Base-by-base conservation (phyloP, 2,888 invertebrate species). In the Drosophila koepferae region DNA sequence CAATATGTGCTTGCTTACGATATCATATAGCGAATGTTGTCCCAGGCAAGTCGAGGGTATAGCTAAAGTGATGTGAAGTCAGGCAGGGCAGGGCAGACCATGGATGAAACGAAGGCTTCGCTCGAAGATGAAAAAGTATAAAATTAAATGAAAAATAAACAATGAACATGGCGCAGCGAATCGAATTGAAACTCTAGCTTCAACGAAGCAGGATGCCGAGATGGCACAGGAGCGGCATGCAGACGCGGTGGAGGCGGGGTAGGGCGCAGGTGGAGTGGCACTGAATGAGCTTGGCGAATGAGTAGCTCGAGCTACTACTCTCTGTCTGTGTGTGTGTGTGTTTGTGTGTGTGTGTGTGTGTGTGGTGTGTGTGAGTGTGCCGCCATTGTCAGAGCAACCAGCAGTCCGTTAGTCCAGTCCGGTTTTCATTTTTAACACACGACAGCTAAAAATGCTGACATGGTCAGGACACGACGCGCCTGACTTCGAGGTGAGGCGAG, bases 61-160 rank as follows among this genome's bases (percentile, higher is more conserved):
- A 6, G 9, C 20, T 7, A 46, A 48, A 53, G 59, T 43, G 18
- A 2, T 10, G 10, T 20, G 16, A 14, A 23, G 54, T 2, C 8
- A 10, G 34, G 20, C 20, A 20, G 20, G 20, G 20, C 20, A 20
- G 20, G 20, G 2, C 20, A 20, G 23, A 9, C 7, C n/a, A 28
- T 14, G 48, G 49, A 14, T 16, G 31, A 55, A 7, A 18, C 43
- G 20, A 38, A 55, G 43, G 70, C 44, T 58, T 46, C 69, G 44
- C 61, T 76, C 63, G 41, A 72, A 76, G 77, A 80, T 77, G 69
- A 80, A 80, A 77, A 71, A 74, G 76, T 86, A 81, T 83, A 83
- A 90, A 90, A 90, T 90, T 86, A 86, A 86, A 90, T 86, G 83
- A 90, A 86, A 86, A 90, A 88, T 86, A 86, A 86, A 86, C 90